Evolutionary conservation across 2,888 invertebrate genomes (phyloP).

Genomic region (Oscheius myriophilus): DNA sequence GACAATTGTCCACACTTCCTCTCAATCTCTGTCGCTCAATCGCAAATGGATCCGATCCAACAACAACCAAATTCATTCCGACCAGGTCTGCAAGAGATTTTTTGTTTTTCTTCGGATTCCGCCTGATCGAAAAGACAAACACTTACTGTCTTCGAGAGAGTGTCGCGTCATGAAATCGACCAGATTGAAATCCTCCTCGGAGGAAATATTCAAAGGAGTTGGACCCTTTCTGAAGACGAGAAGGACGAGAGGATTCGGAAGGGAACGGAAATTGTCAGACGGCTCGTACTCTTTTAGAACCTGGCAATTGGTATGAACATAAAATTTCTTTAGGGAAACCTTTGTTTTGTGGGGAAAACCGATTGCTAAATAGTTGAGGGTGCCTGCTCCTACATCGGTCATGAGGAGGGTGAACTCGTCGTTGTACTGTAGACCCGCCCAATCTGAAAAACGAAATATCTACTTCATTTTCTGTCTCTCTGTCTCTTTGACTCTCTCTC

Average conservation of each 20-base stretch:
- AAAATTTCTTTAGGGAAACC: conserved; percentile 31
- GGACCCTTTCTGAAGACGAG: conserved; percentile 61
- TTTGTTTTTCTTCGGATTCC: conserved; percentile 13
- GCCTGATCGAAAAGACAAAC: neutral
- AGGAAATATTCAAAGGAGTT: conserved; percentile 27
- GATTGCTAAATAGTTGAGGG: conserved; percentile 61
- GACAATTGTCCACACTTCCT: conserved; percentile 66
- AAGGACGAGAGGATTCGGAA: conserved; percentile 63
- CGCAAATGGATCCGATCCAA: conserved; percentile 63
- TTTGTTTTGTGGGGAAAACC: conserved; percentile 64
- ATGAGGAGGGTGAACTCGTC: conserved; percentile 53
- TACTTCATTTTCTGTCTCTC: neutral
- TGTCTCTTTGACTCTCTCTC: neutral
- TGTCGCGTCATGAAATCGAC: conserved; percentile 61
- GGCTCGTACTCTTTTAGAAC: conserved; percentile 59
- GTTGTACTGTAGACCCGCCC: conserved; percentile 52
- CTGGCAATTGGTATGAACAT: conserved; percentile 30
- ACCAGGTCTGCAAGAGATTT: conserved; percentile 56
- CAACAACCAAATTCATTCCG: conserved; percentile 63
- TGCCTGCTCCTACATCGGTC: conserved; percentile 67
- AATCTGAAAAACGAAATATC: conserved; percentile 22
- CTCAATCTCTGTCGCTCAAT: conserved; percentile 64
- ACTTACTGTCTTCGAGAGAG: conserved; percentile 58
- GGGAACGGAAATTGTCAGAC: conserved; percentile 62
- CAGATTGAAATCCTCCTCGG: conserved; percentile 57